phyloP scores from a whole-genome alignment of 2,113 vertebrate genomes.

The Deroptyus accipitrinus region DNA sequence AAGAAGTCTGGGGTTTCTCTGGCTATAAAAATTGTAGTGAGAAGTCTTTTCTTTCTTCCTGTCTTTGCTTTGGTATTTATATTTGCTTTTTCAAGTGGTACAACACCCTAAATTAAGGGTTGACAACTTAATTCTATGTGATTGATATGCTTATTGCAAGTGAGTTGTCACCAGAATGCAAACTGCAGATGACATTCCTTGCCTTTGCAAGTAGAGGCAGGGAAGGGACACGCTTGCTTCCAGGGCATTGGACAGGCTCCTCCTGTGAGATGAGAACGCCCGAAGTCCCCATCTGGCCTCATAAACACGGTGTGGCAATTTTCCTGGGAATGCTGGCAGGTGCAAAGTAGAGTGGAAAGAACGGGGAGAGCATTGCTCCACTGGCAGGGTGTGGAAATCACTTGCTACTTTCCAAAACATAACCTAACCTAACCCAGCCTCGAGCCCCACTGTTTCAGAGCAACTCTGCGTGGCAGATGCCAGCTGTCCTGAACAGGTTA shows the following conservation, averaged over 20 bases:
- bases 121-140: conserved; percentile 70
- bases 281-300: not conserved
- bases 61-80: conserved; percentile 64
- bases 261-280: not conserved
- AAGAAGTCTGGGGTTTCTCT: not conserved
- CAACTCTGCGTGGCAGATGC: accelerated
- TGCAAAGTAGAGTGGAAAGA: accelerated
- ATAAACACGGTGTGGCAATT: accelerated
- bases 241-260: not conserved
- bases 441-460: accelerated
- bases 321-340: accelerated
- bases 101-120: conserved; percentile 64
- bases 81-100: conserved; percentile 29
- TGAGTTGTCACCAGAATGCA: conserved; percentile 42
- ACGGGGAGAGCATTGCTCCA: accelerated
- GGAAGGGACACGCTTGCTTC: not conserved
- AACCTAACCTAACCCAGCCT: too few species aligned
- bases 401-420: not conserved
- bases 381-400: not conserved
- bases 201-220: not conserved
- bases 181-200: not conserved
- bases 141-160: conserved; percentile 66
- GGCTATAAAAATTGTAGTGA: not conserved
- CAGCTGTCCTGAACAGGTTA: too few species aligned
- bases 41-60: not conserved